Conservation (phyloP, 2,113 vertebrate species). For the Zosterops borbonicus region DNA sequence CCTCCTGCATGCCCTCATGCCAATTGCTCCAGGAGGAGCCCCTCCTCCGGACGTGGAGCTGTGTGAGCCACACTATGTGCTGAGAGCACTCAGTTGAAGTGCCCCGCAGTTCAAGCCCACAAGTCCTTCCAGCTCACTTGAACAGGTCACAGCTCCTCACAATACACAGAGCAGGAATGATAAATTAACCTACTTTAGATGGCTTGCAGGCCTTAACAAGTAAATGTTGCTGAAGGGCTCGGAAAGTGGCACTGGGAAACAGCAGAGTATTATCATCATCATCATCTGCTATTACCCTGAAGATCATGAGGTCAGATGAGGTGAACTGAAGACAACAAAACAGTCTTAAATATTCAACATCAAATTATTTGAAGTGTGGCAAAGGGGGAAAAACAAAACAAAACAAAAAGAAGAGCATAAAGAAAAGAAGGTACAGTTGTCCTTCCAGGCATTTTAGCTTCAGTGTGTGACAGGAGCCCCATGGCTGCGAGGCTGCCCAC, state of each 20-base stretch:
- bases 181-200: slow-evolving; percentile 27
- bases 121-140: background rate
- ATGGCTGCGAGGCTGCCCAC: fast-evolving
- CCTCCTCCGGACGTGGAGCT: fast-evolving
- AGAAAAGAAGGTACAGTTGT: background rate
- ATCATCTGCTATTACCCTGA: background rate
- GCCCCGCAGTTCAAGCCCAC: background rate
- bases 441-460: slow-evolving; percentile 2
- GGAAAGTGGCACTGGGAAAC: background rate
- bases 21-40: background rate
- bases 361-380: slow-evolving; percentile 19
- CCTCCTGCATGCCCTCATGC: background rate
- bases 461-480: background rate
- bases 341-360: slow-evolving; percentile 17
- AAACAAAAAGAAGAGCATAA: background rate
- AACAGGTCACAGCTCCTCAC: background rate
- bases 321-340: slow-evolving; percentile 14
- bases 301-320: background rate
- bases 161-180: background rate
- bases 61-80: fast-evolving
- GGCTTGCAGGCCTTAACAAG: slow-evolving; percentile 28
- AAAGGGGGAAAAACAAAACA: background rate
- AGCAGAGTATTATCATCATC: background rate
- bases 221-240: background rate
- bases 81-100: background rate